These are phyloP conservation scores for Peromyscus polionotus DNA, from an alignment of 2,113 vertebrate species.

Conservation along the genomic window DNA sequence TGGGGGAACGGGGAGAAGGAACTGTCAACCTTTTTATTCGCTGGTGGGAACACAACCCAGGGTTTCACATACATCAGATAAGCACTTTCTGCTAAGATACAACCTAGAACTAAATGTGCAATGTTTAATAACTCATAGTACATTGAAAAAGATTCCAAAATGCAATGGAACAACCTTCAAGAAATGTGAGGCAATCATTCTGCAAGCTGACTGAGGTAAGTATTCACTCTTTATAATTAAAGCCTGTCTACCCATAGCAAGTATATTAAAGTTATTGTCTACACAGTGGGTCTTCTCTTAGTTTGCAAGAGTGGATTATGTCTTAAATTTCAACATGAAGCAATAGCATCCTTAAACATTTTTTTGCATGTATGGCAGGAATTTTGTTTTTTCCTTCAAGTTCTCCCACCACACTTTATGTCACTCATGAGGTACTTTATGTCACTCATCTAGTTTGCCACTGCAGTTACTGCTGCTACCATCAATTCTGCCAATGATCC, in stretches of 20 bases:
- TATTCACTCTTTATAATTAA: conserved; percentile 90
- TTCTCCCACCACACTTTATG: conserved; percentile 93
- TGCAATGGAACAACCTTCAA: conserved; percentile 71
- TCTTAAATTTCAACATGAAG: background rate
- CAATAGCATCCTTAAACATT: background rate
- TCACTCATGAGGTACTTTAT: conserved; percentile 92
- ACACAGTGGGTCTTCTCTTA: conserved; percentile 69
- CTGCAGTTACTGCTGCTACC: conserved; percentile 94
- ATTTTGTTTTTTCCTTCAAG: conserved; percentile 90
- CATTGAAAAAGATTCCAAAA: background rate
- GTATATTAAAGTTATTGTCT: conserved; percentile 75
- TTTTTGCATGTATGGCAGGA: conserved; percentile 56
- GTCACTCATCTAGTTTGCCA: conserved; percentile 93
- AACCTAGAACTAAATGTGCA: too few species aligned
- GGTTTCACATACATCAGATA: background rate
- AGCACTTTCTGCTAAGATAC: background rate
- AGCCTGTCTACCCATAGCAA: conserved; percentile 89
- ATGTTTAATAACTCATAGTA: background rate
- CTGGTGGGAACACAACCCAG: background rate
- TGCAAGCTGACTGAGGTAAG: conserved; percentile 86
- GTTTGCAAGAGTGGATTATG: background rate
- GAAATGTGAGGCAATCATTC: conserved; percentile 83
- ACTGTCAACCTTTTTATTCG: background rate
- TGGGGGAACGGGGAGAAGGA: background rate
- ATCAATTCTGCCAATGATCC: conserved; percentile 94